phyloP scores from a whole-genome alignment of 1,140 invertebrate genomes.

The Acyrthosiphon pisum region DNA sequence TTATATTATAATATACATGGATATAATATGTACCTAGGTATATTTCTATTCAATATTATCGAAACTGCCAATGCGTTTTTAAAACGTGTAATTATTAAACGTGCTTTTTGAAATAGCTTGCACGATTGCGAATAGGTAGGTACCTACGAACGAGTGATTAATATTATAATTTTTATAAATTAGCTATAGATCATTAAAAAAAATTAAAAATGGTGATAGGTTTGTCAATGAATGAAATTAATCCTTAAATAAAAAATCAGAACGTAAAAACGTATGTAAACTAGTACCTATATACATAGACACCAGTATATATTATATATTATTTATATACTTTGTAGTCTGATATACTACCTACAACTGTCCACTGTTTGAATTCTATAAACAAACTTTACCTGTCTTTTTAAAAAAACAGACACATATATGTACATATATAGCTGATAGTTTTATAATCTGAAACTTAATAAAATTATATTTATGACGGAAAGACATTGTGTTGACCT shows the following conservation, averaged over 20 bases:
- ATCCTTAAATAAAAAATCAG: background rate
- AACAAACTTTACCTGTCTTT: background rate
- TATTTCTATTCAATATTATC: background rate
- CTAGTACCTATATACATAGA: background rate
- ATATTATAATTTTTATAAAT: background rate
- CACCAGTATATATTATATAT: background rate
- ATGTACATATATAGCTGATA: too few relatives aligned
- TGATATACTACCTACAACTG: too few relatives aligned
- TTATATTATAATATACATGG: background rate
- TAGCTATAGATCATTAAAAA: background rate
- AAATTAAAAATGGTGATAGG: background rate
- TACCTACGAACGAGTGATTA: background rate
- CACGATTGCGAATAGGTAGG: background rate
- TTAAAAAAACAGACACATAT: background rate
- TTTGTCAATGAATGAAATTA: background rate
- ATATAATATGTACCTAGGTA: background rate
- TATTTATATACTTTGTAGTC: background rate
- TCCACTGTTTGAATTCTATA: background rate
- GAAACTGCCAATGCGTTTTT: background rate
- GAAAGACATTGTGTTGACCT: conserved; percentile 24
- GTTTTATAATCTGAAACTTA: background rate
- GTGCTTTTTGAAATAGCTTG: background rate
- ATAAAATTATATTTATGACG: background rate
- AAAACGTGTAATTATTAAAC: background rate
- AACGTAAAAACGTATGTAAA: background rate